Evolutionary conservation across 2,888 invertebrate species (phyloP).

Genomic region (Synergus itoensis): DNA sequence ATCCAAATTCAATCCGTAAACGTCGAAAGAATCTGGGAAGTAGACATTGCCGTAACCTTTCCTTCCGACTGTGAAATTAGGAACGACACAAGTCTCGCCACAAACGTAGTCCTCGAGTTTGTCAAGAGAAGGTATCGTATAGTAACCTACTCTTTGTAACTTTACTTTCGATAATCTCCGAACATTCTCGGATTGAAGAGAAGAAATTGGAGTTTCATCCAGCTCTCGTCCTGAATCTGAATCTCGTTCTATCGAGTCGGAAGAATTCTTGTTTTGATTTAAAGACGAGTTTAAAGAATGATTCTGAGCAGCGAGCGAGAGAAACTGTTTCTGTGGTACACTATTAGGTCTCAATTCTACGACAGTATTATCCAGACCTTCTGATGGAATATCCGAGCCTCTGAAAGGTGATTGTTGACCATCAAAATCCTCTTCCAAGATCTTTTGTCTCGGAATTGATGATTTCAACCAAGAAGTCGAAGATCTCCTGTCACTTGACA

Average conservation of each 20-base stretch:
- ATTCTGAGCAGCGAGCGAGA: slow-evolving; percentile 43
- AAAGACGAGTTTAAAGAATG: slow-evolving; percentile 55
- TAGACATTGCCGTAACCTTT: slow-evolving; percentile 94
- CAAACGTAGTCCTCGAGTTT: slow-evolving; percentile 87
- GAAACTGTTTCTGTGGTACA: slow-evolving; percentile 48
- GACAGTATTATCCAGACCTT: slow-evolving; percentile 71
- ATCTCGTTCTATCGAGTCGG: slow-evolving; percentile 57
- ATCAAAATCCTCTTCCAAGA: slow-evolving; percentile 62
- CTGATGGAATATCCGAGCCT: slow-evolving; percentile 59
- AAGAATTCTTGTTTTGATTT: slow-evolving; percentile 57
- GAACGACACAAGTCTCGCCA: slow-evolving; percentile 88
- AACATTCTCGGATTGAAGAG: slow-evolving; percentile 66
- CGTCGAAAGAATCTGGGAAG: slow-evolving; percentile 89
- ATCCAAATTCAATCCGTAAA: slow-evolving; percentile 92
- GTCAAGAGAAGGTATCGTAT: slow-evolving; percentile 91
- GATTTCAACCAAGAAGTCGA: slow-evolving; percentile 66
- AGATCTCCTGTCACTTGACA: slow-evolving; percentile 51
- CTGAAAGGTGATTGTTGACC: slow-evolving; percentile 62
- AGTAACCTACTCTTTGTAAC: slow-evolving; percentile 91
- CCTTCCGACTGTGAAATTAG: slow-evolving; percentile 93
- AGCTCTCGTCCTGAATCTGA: slow-evolving; percentile 63
- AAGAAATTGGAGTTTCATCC: slow-evolving; percentile 62
- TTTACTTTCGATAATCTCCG: slow-evolving; percentile 88
- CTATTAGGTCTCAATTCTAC: slow-evolving; percentile 67
- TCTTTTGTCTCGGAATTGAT: slow-evolving; percentile 60